phyloP scores from a whole-genome alignment of 92 coral and sea anemone genomes.

The Ricordea florida region DNA sequence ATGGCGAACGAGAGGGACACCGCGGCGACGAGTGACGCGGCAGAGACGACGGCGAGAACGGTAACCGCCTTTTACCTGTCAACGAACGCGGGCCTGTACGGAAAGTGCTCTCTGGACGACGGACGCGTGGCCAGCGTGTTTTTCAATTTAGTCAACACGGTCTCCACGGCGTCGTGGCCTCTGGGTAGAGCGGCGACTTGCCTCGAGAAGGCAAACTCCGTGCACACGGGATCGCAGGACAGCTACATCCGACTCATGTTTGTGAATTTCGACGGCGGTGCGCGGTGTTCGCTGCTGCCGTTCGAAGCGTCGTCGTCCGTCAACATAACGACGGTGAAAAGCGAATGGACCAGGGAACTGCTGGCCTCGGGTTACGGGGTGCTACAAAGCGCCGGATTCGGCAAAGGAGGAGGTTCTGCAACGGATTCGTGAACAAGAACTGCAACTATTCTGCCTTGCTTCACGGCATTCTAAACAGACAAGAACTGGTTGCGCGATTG shows the following conservation, averaged over 20 bases:
- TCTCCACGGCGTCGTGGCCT: slow-evolving; percentile 11
- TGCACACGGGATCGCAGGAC: slow-evolving; percentile 12
- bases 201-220: not conserved
- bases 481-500: not conserved
- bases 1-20: too few relatives aligned
- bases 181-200: not conserved
- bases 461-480: slow-evolving; percentile 1
- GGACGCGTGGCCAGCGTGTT: not conserved
- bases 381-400: not conserved
- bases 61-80: not conserved
- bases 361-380: slow-evolving; percentile 10
- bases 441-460: not conserved
- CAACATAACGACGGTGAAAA: not conserved
- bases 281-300: not conserved
- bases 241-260: slow-evolving; percentile 8
- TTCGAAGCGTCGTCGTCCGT: slow-evolving; percentile 6
- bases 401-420: not conserved
- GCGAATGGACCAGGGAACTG: not conserved
- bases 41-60: not conserved
- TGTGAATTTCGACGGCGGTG: not conserved
- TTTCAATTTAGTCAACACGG: not conserved
- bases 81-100: slow-evolving; percentile 3
- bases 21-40: too few relatives aligned
- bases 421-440: not conserved
- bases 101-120: not conserved